Conservation (phyloP, 2,888 invertebrate genomes). For the Drosophila suboccidentalis region DNA sequence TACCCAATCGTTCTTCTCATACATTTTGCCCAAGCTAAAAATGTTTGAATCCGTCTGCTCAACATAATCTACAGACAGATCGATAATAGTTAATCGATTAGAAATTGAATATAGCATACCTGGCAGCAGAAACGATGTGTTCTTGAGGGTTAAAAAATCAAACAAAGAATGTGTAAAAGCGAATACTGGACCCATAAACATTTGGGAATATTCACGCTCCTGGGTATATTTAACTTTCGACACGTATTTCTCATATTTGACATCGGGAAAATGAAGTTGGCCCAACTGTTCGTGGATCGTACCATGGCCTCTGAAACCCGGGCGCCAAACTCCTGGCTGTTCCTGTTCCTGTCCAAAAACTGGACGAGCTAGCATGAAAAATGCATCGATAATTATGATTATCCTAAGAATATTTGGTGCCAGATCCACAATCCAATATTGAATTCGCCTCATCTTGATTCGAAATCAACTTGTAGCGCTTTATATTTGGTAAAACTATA, state of each 20-base stretch:
- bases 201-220: neutral
- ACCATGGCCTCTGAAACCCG: neutral
- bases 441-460: neutral
- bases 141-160: neutral
- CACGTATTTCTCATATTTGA: neutral
- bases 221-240: neutral
- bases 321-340: no score
- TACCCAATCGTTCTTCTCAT: constrained; percentile 85
- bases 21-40: constrained; percentile 72
- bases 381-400: neutral
- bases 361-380: neutral
- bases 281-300: constrained; percentile 5
- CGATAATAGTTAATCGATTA: neutral
- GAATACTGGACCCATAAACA: constrained; percentile 3
- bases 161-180: neutral
- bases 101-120: neutral
- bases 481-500: neutral
- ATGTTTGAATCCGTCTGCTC: neutral
- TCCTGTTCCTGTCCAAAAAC: neutral
- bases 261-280: neutral
- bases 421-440: neutral
- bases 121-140: neutral
- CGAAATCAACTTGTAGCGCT: neutral
- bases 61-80: constrained; percentile 10
- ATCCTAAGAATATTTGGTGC: neutral